Conservation (phyloP, 2,113 vertebrate genomes). For the Prinia subflava region DNA sequence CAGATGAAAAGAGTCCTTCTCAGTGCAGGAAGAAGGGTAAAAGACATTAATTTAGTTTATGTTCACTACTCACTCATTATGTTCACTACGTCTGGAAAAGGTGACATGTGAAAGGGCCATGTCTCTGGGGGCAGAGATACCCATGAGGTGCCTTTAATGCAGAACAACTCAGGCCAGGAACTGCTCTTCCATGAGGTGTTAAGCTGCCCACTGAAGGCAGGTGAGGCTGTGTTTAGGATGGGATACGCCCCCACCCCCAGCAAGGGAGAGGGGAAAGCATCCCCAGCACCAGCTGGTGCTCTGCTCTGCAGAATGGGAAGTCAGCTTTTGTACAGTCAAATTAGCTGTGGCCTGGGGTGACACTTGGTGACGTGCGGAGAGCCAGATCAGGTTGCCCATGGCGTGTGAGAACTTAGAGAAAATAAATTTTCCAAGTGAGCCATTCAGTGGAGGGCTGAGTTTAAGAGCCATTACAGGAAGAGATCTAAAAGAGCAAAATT, state of each 20-base stretch:
- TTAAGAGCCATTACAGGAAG: not conserved
- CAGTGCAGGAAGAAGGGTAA: not conserved
- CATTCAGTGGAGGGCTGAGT: not conserved
- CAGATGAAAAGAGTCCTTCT: not conserved
- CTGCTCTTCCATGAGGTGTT: not conserved
- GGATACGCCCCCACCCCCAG: not conserved
- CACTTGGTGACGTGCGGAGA: not conserved
- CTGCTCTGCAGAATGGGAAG: not conserved
- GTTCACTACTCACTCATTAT: accelerated
- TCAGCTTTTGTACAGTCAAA: not conserved
- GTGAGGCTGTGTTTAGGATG: not conserved
- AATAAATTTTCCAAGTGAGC: not conserved
- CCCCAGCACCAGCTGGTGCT: not conserved
- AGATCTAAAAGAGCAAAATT: not conserved
- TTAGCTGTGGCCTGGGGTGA: not conserved
- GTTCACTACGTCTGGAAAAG: accelerated
- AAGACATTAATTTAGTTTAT: not conserved
- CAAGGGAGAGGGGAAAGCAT: not conserved
- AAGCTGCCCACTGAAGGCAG: not conserved
- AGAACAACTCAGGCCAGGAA: not conserved
- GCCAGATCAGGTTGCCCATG: not conserved
- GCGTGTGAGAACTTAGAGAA: not conserved
- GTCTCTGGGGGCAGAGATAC: not conserved
- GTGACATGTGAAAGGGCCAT: not conserved
- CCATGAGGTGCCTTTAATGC: accelerated